Percentiles rank a stretch among this genome's conserved stretches.
These are phyloP conservation scores for Diploptera punctata DNA, from an alignment of 2,888 invertebrate species.

Conservation along the genomic window DNA sequence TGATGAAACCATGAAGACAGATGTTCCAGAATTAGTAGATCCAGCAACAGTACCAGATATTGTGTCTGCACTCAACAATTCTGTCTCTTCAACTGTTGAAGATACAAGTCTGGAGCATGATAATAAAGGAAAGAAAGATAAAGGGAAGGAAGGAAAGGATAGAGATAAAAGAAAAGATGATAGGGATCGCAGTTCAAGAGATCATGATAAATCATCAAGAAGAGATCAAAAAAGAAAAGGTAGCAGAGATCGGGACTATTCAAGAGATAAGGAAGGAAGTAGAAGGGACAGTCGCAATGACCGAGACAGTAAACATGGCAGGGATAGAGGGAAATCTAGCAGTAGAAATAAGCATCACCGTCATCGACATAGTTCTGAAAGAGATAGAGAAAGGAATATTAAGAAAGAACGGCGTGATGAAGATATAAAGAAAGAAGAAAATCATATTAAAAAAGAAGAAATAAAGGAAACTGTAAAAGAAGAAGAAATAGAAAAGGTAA, in stretches of 20 bases:
- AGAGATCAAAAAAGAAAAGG: slow-evolving; percentile 31
- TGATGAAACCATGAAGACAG: slow-evolving; percentile 49
- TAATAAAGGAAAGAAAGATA: slow-evolving; percentile 43
- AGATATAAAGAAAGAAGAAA: slow-evolving; percentile 37
- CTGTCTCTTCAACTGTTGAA: slow-evolving; percentile 48
- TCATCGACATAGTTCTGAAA: slow-evolving; percentile 19
- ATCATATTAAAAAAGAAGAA: slow-evolving; percentile 39
- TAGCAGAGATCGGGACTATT: slow-evolving; percentile 43
- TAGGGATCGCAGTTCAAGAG: slow-evolving; percentile 23
- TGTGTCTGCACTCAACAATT: slow-evolving; percentile 66
- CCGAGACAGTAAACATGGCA: slow-evolving; percentile 45
- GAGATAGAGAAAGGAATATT: not conserved
- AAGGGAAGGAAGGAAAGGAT: slow-evolving; percentile 44
- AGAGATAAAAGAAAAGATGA: slow-evolving; percentile 41
- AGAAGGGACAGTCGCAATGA: slow-evolving; percentile 45
- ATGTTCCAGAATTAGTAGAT: slow-evolving; percentile 59
- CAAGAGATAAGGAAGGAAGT: slow-evolving; percentile 47
- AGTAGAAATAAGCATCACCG: slow-evolving; percentile 46
- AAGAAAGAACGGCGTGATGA: slow-evolving; percentile 39
- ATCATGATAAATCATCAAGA: slow-evolving; percentile 17
- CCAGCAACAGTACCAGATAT: slow-evolving; percentile 59
- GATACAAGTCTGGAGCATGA: slow-evolving; percentile 45
- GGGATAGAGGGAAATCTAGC: slow-evolving; percentile 48
- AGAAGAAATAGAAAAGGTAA: slow-evolving; percentile 34
- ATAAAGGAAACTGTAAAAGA: slow-evolving; percentile 37